Percentiles rank a stretch among this genome's conserved stretches.
Conservation (phyloP, 1,140 invertebrate species). For the Hirudo medicinalis region DNA sequence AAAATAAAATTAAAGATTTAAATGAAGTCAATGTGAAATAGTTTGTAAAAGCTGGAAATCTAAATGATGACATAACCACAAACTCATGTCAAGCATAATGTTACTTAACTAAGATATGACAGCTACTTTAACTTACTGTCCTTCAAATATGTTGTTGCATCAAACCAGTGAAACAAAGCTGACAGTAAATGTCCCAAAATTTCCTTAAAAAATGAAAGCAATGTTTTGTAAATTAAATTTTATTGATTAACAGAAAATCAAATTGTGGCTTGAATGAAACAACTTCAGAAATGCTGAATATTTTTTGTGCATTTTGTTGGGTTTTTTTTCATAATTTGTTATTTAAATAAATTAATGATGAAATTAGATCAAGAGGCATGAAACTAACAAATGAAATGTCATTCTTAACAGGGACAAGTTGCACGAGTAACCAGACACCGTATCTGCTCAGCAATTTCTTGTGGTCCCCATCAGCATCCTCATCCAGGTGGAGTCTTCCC, state of each 20-base stretch:
- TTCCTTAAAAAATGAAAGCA: constrained; percentile 49
- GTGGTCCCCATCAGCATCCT: constrained; percentile 35
- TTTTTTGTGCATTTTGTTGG: too few species aligned
- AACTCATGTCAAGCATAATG: too few species aligned
- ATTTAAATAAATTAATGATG: neutral
- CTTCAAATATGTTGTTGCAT: constrained; percentile 86
- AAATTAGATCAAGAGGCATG: constrained; percentile 8
- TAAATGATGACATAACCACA: too few species aligned
- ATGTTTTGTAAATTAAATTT: constrained; percentile 1
- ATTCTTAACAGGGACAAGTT: constrained; percentile 71
- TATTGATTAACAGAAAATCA: too few species aligned
- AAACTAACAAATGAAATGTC: constrained; percentile 50
- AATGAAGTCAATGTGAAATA: too few species aligned
- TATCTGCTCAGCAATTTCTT: constrained; percentile 67
- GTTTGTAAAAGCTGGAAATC: too few species aligned
- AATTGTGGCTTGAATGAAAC: too few species aligned
- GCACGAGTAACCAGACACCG: constrained; percentile 89
- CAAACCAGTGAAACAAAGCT: constrained; percentile 98
- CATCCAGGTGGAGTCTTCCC: constrained; percentile 18
- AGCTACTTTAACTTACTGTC: constrained; percentile 54
- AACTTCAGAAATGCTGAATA: too few species aligned
- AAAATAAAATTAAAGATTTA: neutral
- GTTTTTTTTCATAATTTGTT: neutral
- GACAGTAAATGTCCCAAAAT: constrained; percentile 78
- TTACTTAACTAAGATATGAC: too few species aligned